Evolutionary conservation across 2,888 invertebrate species (phyloP).

Genomic region (Mesorhabditis spiculigera): DNA sequence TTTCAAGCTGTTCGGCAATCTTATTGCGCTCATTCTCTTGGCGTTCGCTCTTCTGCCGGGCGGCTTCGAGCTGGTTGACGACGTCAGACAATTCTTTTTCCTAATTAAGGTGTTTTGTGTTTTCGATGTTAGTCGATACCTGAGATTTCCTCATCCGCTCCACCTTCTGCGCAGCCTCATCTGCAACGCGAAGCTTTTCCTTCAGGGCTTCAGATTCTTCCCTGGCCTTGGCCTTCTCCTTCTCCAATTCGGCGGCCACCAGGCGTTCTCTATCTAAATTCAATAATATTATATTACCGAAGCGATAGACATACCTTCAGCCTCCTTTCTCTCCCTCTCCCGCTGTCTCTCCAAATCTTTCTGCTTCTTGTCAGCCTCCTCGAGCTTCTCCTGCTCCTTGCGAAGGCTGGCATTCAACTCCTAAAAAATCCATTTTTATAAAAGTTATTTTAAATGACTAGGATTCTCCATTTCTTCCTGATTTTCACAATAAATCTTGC

Average conservation of each 20-base stretch:
- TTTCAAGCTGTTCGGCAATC: constrained; percentile 32
- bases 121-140: neutral
- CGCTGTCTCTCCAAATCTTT: constrained; percentile 6
- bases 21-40: constrained; percentile 34
- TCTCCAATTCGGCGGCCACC: constrained; percentile 27
- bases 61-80: constrained; percentile 34
- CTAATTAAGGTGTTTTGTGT: constrained; percentile 10
- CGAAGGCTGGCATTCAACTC: constrained; percentile 35
- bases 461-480: too few species aligned
- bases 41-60: constrained; percentile 23
- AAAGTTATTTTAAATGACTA: too few species aligned
- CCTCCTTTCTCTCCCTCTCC: neutral
- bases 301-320: neutral
- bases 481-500: too few species aligned
- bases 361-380: constrained; percentile 30
- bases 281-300: neutral
- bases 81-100: constrained; percentile 43
- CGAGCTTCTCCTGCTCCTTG: constrained; percentile 30
- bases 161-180: constrained; percentile 7
- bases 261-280: neutral
- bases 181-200: neutral
- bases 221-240: constrained; percentile 28
- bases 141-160: constrained; percentile 1
- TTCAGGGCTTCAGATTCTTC: constrained; percentile 37
- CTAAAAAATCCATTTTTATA: neutral